Evolutionary conservation across 2,113 vertebrate species (phyloP), one percentile per base, ranked within the genome.

Genomic region (Psammodynastes pulverulentus): DNA sequence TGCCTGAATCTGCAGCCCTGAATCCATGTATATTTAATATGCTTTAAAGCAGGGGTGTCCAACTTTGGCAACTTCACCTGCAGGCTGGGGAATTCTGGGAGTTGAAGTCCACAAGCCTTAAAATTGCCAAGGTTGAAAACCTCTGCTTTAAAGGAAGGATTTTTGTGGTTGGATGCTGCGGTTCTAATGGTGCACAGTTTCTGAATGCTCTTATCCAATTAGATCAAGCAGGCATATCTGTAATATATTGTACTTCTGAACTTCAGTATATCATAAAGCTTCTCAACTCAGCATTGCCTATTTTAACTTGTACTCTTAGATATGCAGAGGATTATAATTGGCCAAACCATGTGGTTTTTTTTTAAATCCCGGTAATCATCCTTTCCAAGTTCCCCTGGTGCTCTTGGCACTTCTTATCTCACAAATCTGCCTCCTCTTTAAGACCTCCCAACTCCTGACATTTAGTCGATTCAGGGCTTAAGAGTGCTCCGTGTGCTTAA

Each of bases 201-300:
- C 58, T 51, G 1, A 58, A 43, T 39, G 89, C 85, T 86, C 85
- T 45, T 56, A 23, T 85, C 87, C 54, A 3, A 89, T n/a, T 89
- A 88, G 93, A 46, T 43, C 88, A 92, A 86, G 1, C 51, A 92
- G 51, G 9, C 86, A 92, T 58, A 88, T 94, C 45, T 46, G 45
- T 29, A 6, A 34, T 0, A 8, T 58, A 19, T 0, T 8, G 6
- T 91, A 23, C 24, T 0, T 46, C 90, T 72, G 9, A 87, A 79
- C 92, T 84, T 84, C 89, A 62, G 91, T 92, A 87, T 79, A n/a
- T 29, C 95, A 97, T 96, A 96, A 96, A 87, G 45, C 92, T 84
- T 51, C 54, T 43, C 58, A 52, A 52, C 67, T 51, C 62, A 54
- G 21, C 91, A 86, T 90, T 52, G 91, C 91, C 94, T 96, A 95